Conservation (phyloP, 2,888 invertebrate genomes). For the Drosophila neotestacea region DNA sequence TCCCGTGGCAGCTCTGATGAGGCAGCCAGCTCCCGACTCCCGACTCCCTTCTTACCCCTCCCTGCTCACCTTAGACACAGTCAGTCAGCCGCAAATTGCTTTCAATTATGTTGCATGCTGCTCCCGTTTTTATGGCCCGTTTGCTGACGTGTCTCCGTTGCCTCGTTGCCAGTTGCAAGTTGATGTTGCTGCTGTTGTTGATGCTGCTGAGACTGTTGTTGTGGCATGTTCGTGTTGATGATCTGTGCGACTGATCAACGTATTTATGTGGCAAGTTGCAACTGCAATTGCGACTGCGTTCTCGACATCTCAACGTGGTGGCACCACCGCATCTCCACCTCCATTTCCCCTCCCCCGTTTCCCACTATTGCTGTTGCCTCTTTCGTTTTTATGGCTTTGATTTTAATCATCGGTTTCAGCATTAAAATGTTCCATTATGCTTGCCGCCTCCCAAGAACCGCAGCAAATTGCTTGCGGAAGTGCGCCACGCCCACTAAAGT, state of each 20-base stretch:
- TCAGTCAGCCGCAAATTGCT: conserved; percentile 75
- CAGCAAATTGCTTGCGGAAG: conserved; percentile 77
- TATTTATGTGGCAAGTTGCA: conserved; percentile 60
- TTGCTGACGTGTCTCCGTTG: conserved; percentile 68
- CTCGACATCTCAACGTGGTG: conserved; percentile 53
- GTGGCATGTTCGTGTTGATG: conserved; percentile 68
- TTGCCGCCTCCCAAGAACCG: conserved; percentile 59
- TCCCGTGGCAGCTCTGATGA: conserved; percentile 22
- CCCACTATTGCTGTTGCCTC: not conserved
- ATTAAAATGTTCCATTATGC: conserved; percentile 79
- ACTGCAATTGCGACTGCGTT: conserved; percentile 58
- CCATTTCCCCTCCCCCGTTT: not conserved
- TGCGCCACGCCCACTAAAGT: conserved; percentile 76
- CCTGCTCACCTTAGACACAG: conserved; percentile 29
- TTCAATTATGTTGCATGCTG: conserved; percentile 79
- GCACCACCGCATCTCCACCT: not conserved
- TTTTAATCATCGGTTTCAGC: conserved; percentile 77
- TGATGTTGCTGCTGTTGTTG: conserved; percentile 16
- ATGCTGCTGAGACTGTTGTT: conserved; percentile 32
- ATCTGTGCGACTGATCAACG: conserved; percentile 71
- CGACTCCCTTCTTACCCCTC: not conserved
- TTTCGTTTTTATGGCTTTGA: conserved; percentile 59
- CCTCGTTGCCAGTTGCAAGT: conserved; percentile 14
- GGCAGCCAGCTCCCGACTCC: conserved; percentile 1
- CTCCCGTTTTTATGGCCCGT: conserved; percentile 75